A percentile compares a stretch with the other conserved stretches of the same genome.
These are phyloP conservation scores for Etheostoma cragini DNA, from an alignment of 2,113 vertebrate genomes.

Conservation along the genomic window DNA sequence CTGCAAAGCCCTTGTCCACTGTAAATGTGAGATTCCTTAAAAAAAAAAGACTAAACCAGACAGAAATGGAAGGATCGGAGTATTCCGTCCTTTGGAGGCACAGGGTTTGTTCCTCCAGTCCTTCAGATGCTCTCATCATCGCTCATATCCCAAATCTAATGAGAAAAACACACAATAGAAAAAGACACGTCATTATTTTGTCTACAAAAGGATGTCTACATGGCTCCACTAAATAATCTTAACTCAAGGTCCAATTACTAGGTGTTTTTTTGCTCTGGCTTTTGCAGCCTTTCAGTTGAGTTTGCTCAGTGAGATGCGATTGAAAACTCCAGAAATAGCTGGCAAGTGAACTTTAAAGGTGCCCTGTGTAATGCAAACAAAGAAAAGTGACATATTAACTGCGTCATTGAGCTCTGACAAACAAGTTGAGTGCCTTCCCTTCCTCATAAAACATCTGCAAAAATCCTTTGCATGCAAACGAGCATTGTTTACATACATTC, in stretches of 20 bases:
- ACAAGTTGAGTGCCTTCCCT: not conserved
- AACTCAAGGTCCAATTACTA: not conserved
- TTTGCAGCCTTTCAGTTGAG: not conserved
- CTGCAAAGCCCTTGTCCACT: not conserved
- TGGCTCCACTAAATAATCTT: not conserved
- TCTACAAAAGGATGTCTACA: not conserved
- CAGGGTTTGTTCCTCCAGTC: not conserved
- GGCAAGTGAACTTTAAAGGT: not conserved
- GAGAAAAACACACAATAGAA: conserved; percentile 34
- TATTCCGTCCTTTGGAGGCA: not conserved
- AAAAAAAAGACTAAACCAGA: not conserved
- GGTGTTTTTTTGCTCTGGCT: too few relatives aligned
- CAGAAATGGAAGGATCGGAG: not conserved
- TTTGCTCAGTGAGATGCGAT: not conserved
- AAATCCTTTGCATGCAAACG: too few relatives aligned
- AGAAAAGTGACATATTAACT: not conserved
- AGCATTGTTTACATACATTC: not conserved
- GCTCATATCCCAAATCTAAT: conserved; percentile 99
- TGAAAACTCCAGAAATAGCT: not conserved
- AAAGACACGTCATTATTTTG: not conserved
- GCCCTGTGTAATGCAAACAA: not conserved
- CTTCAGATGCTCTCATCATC: conserved; percentile 95
- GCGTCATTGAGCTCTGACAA: not conserved
- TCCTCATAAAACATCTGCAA: not conserved
- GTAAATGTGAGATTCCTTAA: not conserved